Percentiles rank a stretch among this genome's conserved stretches.
These are phyloP conservation scores for Rhinogobius similis DNA, from an alignment of 2,113 vertebrate species.

Conservation along the genomic window DNA sequence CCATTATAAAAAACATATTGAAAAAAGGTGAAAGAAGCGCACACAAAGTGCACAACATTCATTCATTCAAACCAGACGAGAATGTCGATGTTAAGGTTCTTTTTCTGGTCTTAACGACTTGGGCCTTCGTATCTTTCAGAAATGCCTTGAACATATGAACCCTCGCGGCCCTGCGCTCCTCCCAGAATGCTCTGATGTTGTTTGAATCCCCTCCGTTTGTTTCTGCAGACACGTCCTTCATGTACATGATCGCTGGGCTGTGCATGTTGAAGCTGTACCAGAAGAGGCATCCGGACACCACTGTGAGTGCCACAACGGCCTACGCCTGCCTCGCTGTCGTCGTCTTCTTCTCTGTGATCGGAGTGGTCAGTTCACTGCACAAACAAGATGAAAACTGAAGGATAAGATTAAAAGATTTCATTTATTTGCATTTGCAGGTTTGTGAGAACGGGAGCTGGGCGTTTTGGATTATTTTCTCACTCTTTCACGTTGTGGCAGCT, in stretches of 20 bases:
- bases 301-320: slow-evolving; percentile 93
- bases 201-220: no score
- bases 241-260: slow-evolving; percentile 98
- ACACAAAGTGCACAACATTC: no score
- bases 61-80: no score
- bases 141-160: no score
- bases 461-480: slow-evolving; percentile 93
- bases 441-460: slow-evolving; percentile 89
- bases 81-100: no score
- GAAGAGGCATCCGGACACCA: slow-evolving; percentile 97
- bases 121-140: no score
- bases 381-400: no score
- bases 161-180: no score
- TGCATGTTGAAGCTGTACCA: slow-evolving; percentile 98
- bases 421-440: slow-evolving; percentile 72
- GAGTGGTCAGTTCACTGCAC: slow-evolving; percentile 82
- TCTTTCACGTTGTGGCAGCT: slow-evolving; percentile 92
- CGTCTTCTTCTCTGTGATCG: slow-evolving; percentile 96
- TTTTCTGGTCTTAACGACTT: no score
- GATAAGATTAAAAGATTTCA: background rate
- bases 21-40: no score
- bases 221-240: slow-evolving; percentile 93
- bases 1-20: no score
- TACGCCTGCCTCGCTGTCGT: slow-evolving; percentile 92
- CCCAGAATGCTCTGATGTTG: no score